These are phyloP conservation scores for Cheilosia vulpina DNA, from an alignment of 2,888 invertebrate genomes.

Conservation along the genomic window DNA sequence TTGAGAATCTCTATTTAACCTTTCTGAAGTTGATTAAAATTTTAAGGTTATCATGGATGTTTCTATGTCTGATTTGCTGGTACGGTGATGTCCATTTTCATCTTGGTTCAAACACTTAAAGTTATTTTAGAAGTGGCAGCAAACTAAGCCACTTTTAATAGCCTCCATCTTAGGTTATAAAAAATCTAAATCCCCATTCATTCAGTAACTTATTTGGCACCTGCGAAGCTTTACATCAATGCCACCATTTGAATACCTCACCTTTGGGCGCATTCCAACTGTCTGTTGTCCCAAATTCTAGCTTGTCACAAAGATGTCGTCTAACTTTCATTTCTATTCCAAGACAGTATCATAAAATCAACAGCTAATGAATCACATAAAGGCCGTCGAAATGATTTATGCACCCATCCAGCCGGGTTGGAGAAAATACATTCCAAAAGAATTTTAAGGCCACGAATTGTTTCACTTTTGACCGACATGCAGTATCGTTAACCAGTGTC, in stretches of 20 bases:
- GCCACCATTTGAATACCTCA: neutral
- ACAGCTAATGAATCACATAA: constrained; percentile 56
- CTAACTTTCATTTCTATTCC: constrained; percentile 51
- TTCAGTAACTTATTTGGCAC: neutral
- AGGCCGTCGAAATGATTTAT: constrained; percentile 62
- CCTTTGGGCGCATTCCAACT: neutral
- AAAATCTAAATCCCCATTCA: neutral
- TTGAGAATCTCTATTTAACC: too few species aligned
- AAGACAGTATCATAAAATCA: constrained; percentile 44
- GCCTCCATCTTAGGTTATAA: too few species aligned
- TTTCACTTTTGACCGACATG: neutral
- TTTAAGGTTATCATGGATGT: too few species aligned
- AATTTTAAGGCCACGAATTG: neutral
- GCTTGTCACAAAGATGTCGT: constrained; percentile 22
- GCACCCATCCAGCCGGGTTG: constrained; percentile 11
- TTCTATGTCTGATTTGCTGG: too few species aligned
- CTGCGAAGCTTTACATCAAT: neutral
- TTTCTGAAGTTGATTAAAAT: too few species aligned
- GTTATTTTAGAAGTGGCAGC: too few species aligned
- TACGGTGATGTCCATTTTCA: too few species aligned
- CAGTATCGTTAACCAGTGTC: neutral
- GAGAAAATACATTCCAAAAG: constrained; percentile 1
- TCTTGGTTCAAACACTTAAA: too few species aligned
- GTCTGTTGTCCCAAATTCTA: neutral
- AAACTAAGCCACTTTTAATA: too few species aligned